Base-by-base conservation (phyloP, 2,888 invertebrate genomes). In the Drosophila diplacantha region DNA sequence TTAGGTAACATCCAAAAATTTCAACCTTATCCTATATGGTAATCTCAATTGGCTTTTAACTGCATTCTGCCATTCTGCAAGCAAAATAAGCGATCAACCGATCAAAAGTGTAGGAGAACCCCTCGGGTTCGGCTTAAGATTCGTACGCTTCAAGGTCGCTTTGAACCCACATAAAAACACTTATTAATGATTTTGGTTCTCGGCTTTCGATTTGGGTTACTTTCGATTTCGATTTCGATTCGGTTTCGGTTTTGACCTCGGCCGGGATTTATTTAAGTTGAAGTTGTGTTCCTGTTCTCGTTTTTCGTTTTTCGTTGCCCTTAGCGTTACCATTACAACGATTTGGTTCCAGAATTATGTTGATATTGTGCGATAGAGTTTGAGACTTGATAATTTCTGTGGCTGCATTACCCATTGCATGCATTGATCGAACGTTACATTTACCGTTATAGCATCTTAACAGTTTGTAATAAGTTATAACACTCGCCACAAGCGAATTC, bases 391-490 rank as follows among this genome's bases (percentile, higher is more conserved):
- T 62, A 12, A 67, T 67, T 67, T 71, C 52, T 47, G 65, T 70
- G 74, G 80, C 73, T 75, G 76, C 76, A 70, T 77, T 76, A 47
- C 71, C 65, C 76, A 74, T 81, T 83, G 76, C 76, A 83, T 76
- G 76, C 59, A 35, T 73, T 62, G 50, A 60, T 49, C 52, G 50
- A 73, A 43, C 29, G 38, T 61, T 53, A 56, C 54, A 63, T 47
- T 46, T 69, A 47, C 47, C 41, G 49, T 43, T 68, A 58, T 64
- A 34, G 49, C 68, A 64, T 57, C 32, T 29, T 16, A 35, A 57
- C 49, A 64, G 32, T 57, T 49, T 64, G 38, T 58, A 49, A 44
- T 49, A 57, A 57, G 22, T 50, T 67, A 37, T 20, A 31, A 58
- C 38, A 62, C 62, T 65, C 37, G 44, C 47, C 49, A 65, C 68